These are phyloP conservation scores for Acipenser oxyrinchus DNA, from an alignment of 2,797 vertebrate genomes.

Conservation along the genomic window DNA sequence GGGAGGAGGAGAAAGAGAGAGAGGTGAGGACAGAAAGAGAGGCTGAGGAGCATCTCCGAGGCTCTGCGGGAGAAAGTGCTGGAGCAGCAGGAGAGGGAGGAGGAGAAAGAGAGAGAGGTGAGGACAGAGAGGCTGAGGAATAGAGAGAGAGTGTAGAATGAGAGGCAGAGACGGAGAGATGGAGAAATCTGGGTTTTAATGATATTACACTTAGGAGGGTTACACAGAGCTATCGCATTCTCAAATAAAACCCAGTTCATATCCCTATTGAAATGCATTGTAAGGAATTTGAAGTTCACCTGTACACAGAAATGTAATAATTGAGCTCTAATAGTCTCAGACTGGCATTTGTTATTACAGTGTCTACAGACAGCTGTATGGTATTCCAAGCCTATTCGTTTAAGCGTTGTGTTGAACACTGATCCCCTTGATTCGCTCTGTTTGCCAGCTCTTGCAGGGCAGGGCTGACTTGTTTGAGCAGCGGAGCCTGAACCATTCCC, in stretches of 20 bases:
- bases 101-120: not conserved
- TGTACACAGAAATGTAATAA: too few relatives aligned
- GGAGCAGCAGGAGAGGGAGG: not conserved
- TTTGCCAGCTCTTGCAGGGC: slow-evolving; percentile 61
- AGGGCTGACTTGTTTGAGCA: slow-evolving; percentile 65
- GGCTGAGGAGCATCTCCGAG: too few relatives aligned
- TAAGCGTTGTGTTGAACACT: slow-evolving; percentile 9
- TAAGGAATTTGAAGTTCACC: too few relatives aligned
- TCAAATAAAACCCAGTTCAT: not conserved
- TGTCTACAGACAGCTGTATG: not conserved
- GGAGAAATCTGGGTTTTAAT: not conserved
- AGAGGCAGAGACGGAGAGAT: not conserved
- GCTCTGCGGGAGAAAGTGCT: too few relatives aligned
- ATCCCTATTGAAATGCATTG: too few relatives aligned
- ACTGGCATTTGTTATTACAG: not conserved
- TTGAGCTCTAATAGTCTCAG: too few relatives aligned
- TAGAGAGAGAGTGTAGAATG: not conserved
- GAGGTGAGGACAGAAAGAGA: not conserved
- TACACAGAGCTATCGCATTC: not conserved
- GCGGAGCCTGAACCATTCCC: slow-evolving; percentile 55
- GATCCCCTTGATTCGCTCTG: slow-evolving; percentile 19
- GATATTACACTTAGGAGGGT: not conserved
- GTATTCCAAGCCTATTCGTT: slow-evolving; percentile 7
- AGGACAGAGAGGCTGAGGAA: not conserved
- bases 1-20: not conserved